Evolutionary conservation across 92 coral and sea anemone species (phyloP).

Genomic region (Scolanthus callimorphus): DNA sequence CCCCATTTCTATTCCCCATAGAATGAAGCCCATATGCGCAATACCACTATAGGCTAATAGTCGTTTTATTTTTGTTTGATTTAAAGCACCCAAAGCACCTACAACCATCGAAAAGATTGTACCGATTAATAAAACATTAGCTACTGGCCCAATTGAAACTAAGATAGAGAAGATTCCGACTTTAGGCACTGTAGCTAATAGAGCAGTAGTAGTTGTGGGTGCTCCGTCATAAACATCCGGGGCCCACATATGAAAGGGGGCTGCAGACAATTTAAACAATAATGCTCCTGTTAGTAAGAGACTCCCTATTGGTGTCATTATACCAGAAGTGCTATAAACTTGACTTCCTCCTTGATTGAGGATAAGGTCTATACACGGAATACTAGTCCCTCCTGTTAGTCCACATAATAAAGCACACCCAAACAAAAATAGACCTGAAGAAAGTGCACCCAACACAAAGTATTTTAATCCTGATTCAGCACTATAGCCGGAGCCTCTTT

Average conservation of each 20-base stretch:
- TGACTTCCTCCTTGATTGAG: constrained; percentile 52
- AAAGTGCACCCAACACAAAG: constrained; percentile 82
- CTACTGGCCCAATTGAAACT: constrained; percentile 76
- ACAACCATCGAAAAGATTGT: constrained; percentile 68
- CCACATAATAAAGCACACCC: constrained; percentile 87
- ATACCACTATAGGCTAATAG: constrained; percentile 85
- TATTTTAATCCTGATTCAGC: constrained; percentile 85
- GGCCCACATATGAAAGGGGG: constrained; percentile 92
- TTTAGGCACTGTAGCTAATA: constrained; percentile 78
- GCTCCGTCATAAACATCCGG: constrained; percentile 93
- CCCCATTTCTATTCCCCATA: constrained; percentile 82
- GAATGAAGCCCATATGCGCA: constrained; percentile 86
- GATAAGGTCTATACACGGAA: constrained; percentile 64
- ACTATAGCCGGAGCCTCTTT: constrained; percentile 74
- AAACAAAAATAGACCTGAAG: constrained; percentile 85
- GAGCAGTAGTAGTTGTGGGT: constrained; percentile 71
- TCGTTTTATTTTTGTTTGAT: constrained; percentile 86
- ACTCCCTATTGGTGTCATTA: constrained; percentile 57
- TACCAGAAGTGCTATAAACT: constrained; percentile 38
- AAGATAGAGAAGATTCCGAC: constrained; percentile 71
- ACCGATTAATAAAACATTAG: constrained; percentile 60
- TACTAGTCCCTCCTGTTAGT: constrained; percentile 63
- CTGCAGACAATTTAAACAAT: constrained; percentile 76
- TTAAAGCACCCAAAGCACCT: constrained; percentile 85
- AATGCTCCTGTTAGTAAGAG: constrained; percentile 56